Evolutionary conservation across 1,140 invertebrate species (phyloP).

Genomic region (Agrypnia vestita): DNA sequence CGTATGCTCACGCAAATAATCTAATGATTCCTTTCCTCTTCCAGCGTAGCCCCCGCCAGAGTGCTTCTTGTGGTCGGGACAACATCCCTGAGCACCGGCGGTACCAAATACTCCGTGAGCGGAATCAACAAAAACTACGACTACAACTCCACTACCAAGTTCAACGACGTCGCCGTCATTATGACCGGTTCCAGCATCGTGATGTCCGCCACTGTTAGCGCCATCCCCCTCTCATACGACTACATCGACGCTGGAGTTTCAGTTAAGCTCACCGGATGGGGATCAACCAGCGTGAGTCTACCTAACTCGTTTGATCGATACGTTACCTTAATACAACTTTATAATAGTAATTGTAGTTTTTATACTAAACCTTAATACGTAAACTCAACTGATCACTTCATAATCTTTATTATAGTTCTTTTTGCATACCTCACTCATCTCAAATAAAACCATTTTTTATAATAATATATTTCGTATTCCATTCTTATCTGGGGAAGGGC

Average conservation of each 20-base stretch:
- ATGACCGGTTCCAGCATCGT: constrained; percentile 67
- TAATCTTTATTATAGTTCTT: too few species aligned
- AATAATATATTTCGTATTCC: too few species aligned
- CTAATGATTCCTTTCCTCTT: constrained; percentile 1
- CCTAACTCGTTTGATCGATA: too few species aligned
- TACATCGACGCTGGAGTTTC: constrained; percentile 65
- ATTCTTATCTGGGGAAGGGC: too few species aligned
- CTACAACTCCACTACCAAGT: constrained; percentile 67
- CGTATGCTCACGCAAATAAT: neutral
- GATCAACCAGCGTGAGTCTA: constrained; percentile 65
- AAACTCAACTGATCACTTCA: too few species aligned
- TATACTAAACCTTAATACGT: too few species aligned
- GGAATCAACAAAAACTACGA: constrained; percentile 69
- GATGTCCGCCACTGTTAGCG: constrained; percentile 66
- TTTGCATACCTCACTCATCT: too few species aligned
- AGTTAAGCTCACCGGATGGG: constrained; percentile 71
- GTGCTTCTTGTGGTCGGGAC: constrained; percentile 71
- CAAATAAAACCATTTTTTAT: too few species aligned
- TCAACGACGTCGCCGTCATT: constrained; percentile 74
- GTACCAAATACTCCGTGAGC: constrained; percentile 67
- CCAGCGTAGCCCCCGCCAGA: constrained; percentile 26
- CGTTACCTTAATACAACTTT: too few species aligned
- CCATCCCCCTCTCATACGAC: constrained; percentile 65
- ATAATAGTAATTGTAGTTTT: too few species aligned
- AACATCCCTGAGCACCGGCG: constrained; percentile 70